Conservation (phyloP, 2,888 invertebrate species). For the Ochlodes sylvanus region DNA sequence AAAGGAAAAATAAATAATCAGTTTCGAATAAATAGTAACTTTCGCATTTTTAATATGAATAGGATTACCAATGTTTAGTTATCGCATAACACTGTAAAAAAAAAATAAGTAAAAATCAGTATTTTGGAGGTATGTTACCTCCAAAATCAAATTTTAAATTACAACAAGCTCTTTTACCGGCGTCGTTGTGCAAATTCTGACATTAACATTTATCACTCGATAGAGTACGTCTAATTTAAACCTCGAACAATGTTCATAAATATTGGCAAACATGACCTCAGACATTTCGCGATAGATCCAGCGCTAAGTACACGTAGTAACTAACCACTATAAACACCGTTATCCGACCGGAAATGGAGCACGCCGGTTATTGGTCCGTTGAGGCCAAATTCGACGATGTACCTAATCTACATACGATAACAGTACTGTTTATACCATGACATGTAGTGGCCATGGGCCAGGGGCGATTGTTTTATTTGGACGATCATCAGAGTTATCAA, state of each 20-base stretch:
- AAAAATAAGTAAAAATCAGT: too few species aligned
- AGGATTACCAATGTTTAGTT: too few species aligned
- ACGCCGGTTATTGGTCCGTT: conserved; percentile 56
- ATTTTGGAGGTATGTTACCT: too few species aligned
- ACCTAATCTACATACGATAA: conserved; percentile 7
- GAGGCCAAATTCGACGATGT: conserved; percentile 44
- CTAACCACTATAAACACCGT: conserved; percentile 51
- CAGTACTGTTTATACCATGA: not conserved
- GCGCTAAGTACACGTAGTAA: conserved; percentile 19
- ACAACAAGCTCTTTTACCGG: not conserved
- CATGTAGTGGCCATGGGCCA: not conserved
- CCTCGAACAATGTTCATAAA: conserved; percentile 24
- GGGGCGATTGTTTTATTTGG: conserved; percentile 21
- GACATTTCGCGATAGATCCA: conserved; percentile 48
- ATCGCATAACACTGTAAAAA: too few species aligned
- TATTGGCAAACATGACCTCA: conserved; percentile 59
- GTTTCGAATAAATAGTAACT: too few species aligned
- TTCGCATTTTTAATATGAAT: too few species aligned
- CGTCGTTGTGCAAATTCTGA: conserved; percentile 37
- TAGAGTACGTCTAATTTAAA: conserved; percentile 36
- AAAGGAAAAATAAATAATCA: too few species aligned
- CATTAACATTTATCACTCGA: conserved; percentile 39
- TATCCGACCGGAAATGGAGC: conserved; percentile 62
- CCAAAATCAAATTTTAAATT: too few species aligned
- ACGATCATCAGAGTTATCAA: conserved; percentile 16